phyloP scores from a whole-genome alignment of 2,888 invertebrate genomes.

The Siphonodentalium dalli region DNA sequence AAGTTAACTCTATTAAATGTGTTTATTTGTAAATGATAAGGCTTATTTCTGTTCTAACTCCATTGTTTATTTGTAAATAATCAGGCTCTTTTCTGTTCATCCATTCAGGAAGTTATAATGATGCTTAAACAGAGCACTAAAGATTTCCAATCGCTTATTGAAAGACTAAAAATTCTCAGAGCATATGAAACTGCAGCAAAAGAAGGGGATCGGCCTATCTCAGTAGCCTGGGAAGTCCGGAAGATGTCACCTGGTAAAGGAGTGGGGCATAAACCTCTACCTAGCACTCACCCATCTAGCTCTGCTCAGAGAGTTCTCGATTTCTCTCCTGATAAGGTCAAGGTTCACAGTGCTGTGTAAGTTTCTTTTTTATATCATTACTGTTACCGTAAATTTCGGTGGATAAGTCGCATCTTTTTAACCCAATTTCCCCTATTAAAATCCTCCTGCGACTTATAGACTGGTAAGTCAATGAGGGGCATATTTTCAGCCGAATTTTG shows the following conservation, averaged over 20 bases:
- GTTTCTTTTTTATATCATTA: too few relatives aligned
- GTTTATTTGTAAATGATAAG: too few relatives aligned
- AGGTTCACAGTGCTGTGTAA: too few relatives aligned
- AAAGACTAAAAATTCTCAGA: conserved; percentile 92
- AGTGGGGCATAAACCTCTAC: conserved; percentile 26
- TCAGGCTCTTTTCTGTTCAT: not conserved
- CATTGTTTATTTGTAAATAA: not conserved
- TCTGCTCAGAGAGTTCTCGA: conserved; percentile 48
- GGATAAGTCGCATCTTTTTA: too few relatives aligned
- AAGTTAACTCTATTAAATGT: too few relatives aligned
- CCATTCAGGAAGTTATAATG: conserved; percentile 83
- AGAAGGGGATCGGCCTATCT: conserved; percentile 75
- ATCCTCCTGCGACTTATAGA: too few relatives aligned
- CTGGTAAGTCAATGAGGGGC: too few relatives aligned
- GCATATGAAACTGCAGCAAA: conserved; percentile 86
- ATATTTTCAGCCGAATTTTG: too few relatives aligned
- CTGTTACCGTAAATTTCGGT: too few relatives aligned
- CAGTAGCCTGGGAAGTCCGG: conserved; percentile 93
- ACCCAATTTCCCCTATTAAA: too few relatives aligned
- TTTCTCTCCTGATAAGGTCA: too few relatives aligned
- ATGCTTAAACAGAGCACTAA: conserved; percentile 92
- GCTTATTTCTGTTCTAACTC: too few relatives aligned
- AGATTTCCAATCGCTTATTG: conserved; percentile 91
- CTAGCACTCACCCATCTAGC: conserved; percentile 41
- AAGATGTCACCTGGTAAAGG: conserved; percentile 73